Percentiles rank a stretch among this genome's conserved stretches.
Conservation (phyloP, 2,797 vertebrate genomes). For the Aldrovandia affinis region DNA sequence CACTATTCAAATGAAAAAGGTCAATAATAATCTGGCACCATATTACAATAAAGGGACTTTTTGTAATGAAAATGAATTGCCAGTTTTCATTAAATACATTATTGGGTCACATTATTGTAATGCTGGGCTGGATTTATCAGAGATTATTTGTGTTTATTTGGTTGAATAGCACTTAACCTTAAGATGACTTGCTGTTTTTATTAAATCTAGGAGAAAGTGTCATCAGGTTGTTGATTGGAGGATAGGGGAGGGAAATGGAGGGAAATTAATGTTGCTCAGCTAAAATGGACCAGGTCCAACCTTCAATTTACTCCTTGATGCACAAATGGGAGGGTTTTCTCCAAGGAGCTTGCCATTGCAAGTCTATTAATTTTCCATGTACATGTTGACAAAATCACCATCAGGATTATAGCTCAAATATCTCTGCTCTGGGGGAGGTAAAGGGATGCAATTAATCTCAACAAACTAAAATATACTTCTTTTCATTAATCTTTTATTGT, state of each 20-base stretch:
- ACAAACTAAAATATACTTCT: conserved; percentile 88
- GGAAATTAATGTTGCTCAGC: conserved; percentile 69
- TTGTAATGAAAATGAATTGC: not conserved
- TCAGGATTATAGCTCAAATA: conserved; percentile 85
- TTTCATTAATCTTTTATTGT: conserved; percentile 88
- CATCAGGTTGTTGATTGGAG: not conserved
- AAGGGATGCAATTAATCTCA: conserved; percentile 89
- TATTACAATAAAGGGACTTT: not conserved
- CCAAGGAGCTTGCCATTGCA: conserved; percentile 76
- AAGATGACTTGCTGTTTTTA: not conserved
- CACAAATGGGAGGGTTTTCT: conserved; percentile 66
- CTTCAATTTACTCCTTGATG: conserved; percentile 66
- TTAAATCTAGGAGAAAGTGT: not conserved
- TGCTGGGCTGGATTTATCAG: not conserved
- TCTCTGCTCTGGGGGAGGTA: conserved; percentile 78
- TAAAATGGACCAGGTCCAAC: conserved; percentile 65
- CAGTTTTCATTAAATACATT: not conserved
- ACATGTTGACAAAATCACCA: conserved; percentile 86
- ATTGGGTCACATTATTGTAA: not conserved
- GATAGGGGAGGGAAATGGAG: conserved; percentile 41
- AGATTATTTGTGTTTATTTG: not conserved
- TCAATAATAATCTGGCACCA: not conserved
- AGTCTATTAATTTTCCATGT: conserved; percentile 88
- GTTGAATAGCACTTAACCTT: not conserved
- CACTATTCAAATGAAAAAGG: not conserved